Base-by-base conservation (phyloP, 1,140 invertebrate species). In the Drosophila bocqueti region DNA sequence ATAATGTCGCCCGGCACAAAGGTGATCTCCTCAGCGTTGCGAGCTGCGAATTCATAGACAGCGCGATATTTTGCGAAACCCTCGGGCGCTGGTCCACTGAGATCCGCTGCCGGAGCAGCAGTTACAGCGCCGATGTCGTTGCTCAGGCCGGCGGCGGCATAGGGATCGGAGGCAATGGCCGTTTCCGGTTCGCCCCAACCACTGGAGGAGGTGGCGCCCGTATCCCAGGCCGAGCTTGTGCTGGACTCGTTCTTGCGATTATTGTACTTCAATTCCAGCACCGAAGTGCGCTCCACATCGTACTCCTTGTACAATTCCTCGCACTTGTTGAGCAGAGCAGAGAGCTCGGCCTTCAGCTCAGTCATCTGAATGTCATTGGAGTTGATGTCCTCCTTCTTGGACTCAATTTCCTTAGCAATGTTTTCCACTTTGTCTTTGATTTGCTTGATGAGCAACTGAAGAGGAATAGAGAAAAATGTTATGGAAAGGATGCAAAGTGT, bases 1-100 rank as follows among this genome's bases (percentile, higher is more conserved):
- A 99, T 97, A 91, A 98, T 95, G 93, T 99, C 99, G 7, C 98
- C 98, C 42, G 98, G 97, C 93, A 97, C 96, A 76, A 99, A 96
- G 26, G 97, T 97, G 29, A 99, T 95, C 93, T 99, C 99, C 93
- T 99, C 99, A 10, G 95, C 94, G 92, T 98, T 99, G 69, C 98
- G 94, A 1, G 98, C 97, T 52, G 96, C 96, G 94, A 99, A 99
- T 92, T 98, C 97, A 92, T 98, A 99, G 6, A 99, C 94, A 13
- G 98, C 98, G 68, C 97, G 95, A 93, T 98, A 99, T 92, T 96
- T 96, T 9, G 94, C 94, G 18, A 94, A 94, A n/a, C 94, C 94
- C 18, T 93, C 91, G 16, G 92, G 90, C 42, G 93, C 87, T 24
- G 87, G 81, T n/a, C 84, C 92, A 29, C 76, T 77, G 50, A 86